A percentile compares a stretch with the other conserved stretches of the same genome.
Evolutionary conservation across 2,113 vertebrate species (phyloP).

Genomic region (Pelecanoides urinatrix): DNA sequence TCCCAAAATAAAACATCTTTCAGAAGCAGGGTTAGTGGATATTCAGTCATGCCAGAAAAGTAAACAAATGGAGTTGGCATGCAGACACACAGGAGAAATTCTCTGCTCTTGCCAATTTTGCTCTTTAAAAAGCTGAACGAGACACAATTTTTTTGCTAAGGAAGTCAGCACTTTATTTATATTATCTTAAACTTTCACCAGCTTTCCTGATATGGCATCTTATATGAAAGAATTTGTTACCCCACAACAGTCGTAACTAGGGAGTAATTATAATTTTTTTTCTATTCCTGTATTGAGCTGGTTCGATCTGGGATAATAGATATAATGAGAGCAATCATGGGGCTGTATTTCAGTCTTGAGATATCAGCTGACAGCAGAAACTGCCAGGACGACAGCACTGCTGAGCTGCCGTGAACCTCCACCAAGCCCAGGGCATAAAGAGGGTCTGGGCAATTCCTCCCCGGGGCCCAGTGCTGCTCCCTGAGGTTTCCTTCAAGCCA

Average conservation of each 20-base stretch:
- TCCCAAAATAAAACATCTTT: background rate
- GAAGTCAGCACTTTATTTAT: background rate
- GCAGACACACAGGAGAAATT: background rate
- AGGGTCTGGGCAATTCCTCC: background rate
- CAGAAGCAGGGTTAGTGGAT: background rate
- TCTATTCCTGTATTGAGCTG: background rate
- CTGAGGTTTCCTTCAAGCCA: background rate
- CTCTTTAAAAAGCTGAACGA: background rate
- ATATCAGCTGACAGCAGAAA: background rate
- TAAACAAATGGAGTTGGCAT: background rate
- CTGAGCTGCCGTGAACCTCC: background rate
- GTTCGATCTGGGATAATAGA: background rate
- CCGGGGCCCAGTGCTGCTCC: background rate
- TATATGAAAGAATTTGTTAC: background rate
- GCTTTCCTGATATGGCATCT: background rate
- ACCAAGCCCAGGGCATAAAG: background rate
- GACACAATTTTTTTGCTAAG: background rate
- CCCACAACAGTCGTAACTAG: background rate
- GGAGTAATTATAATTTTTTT: background rate
- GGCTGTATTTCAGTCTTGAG: background rate
- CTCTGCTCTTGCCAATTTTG: background rate
- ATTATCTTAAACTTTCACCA: background rate
- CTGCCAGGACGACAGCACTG: background rate
- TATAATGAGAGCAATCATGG: background rate
- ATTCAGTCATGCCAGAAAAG: background rate